A percentile compares a stretch with the other conserved stretches of the same genome.
phyloP scores from a whole-genome alignment of 2,797 vertebrate species.

The Anabas testudineus region DNA sequence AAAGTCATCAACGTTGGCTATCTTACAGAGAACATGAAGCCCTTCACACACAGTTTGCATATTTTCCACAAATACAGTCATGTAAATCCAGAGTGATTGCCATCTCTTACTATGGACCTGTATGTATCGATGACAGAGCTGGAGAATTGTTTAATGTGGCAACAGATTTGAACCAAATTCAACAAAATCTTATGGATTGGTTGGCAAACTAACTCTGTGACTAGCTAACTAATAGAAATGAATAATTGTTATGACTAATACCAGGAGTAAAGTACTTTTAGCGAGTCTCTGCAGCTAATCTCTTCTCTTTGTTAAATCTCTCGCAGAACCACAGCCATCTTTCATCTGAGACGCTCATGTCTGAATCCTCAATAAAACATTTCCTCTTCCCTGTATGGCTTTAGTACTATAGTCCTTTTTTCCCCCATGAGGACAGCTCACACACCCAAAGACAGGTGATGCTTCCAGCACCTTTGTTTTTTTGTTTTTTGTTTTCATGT shows the following conservation, averaged over 20 bases:
- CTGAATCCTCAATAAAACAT: slow-evolving; percentile 42
- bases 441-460: slow-evolving; percentile 26
- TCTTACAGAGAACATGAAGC: slow-evolving; percentile 79
- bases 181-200: slow-evolving; percentile 11
- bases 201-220: slow-evolving; percentile 14
- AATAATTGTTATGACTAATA: slow-evolving; percentile 27
- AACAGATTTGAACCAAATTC: slow-evolving; percentile 27
- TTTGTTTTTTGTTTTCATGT: not conserved
- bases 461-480: slow-evolving; percentile 1
- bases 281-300: not conserved
- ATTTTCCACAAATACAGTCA: slow-evolving; percentile 79
- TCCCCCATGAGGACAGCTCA: slow-evolving; percentile 28
- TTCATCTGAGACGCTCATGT: slow-evolving; percentile 39
- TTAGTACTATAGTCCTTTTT: slow-evolving; percentile 53
- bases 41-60: slow-evolving; percentile 86
- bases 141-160: slow-evolving; percentile 28
- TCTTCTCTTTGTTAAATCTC: slow-evolving; percentile 8
- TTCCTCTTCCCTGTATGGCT: slow-evolving; percentile 62
- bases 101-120: slow-evolving; percentile 58
- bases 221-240: slow-evolving; percentile 27
- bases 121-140: slow-evolving; percentile 28
- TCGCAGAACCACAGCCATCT: not conserved
- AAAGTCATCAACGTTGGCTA: slow-evolving; percentile 72
- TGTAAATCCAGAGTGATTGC: slow-evolving; percentile 74
- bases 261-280: slow-evolving; percentile 31